phyloP scores from a whole-genome alignment of 2,797 vertebrate genomes.

The Chelon labrosus region DNA sequence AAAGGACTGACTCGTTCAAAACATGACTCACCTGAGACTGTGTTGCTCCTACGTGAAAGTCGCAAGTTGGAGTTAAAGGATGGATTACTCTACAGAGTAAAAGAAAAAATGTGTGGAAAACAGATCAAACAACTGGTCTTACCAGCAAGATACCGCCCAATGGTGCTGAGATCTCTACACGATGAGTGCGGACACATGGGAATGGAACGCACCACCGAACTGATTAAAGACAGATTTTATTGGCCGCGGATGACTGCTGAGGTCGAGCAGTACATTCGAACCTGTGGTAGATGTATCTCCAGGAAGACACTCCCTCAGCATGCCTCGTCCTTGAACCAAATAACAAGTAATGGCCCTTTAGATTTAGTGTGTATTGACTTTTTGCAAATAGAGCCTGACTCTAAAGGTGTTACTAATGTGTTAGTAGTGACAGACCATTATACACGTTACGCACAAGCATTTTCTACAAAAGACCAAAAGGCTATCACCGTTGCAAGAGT shows the following conservation, averaged over 20 bases:
- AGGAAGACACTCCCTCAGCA: neutral
- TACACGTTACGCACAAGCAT: neutral
- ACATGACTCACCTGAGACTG: neutral
- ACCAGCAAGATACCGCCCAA: neutral
- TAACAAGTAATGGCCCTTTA: neutral
- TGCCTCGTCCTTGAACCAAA: neutral
- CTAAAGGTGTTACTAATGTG: neutral
- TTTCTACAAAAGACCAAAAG: neutral
- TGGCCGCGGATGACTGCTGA: neutral
- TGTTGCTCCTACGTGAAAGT: neutral
- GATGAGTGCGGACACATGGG: neutral
- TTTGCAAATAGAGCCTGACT: neutral
- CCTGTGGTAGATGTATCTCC: neutral
- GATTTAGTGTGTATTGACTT: constrained; percentile 14
- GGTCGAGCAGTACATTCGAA: neutral
- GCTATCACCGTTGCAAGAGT: neutral
- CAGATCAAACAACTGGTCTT: neutral
- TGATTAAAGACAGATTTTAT: neutral
- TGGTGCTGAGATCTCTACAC: neutral
- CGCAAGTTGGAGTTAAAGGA: neutral
- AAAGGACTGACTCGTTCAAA: neutral
- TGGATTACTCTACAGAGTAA: neutral
- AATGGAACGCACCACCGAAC: neutral
- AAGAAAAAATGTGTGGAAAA: neutral
- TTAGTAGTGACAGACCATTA: neutral